Evolutionary conservation across 2,797 vertebrate species (phyloP), one percentile per base, ranked within the genome.

Genomic region (Arrhamphus sclerolepis): DNA sequence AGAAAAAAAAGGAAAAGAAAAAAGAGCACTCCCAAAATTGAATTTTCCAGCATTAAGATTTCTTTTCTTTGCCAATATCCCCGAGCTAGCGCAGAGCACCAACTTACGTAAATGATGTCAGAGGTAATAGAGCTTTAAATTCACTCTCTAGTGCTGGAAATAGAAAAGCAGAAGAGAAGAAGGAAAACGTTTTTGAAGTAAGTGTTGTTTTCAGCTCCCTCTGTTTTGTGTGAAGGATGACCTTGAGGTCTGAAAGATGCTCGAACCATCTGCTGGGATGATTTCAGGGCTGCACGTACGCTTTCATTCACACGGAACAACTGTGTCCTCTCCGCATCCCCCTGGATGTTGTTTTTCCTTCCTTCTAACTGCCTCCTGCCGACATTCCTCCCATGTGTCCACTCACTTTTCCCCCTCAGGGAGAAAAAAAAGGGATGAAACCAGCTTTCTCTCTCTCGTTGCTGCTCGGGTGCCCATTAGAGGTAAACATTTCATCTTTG

Each of bases 401-500:
- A 59, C 64, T 72, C 73, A 58, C 53, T 69, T 66, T 65, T 22
- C 51, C 73, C 70, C 67, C 66, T 75, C 76, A 75, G 77, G 66
- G n/a, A n/a, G n/a, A n/a, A n/a, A 57, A 81, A 75, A 59, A 29
- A 78, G 78, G 75, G 83, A 89, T 72, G 80, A 81, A 80, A 87
- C 91, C 84, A 89, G 74, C 85, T 80, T 79, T 82, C 75, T 80
- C 80, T 82, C 75, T 75, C 85, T 86, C 87, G 89, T 86, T 89
- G 82, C 81, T 73, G 86, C 78, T 91, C 82, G 87, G 87, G 79
- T 88, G 84, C 80, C 84, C 86, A 86, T 91, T 87, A 90, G 83
- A 78, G 78, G 72, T 64, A 86, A 85, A 66, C 43, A 70, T 81
- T 89, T 85, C 81, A 78, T 91, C 86, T 90, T 83, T 90, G 77